Base-by-base conservation (phyloP, 2,888 invertebrate species). In the Ptilodon capucinus region DNA sequence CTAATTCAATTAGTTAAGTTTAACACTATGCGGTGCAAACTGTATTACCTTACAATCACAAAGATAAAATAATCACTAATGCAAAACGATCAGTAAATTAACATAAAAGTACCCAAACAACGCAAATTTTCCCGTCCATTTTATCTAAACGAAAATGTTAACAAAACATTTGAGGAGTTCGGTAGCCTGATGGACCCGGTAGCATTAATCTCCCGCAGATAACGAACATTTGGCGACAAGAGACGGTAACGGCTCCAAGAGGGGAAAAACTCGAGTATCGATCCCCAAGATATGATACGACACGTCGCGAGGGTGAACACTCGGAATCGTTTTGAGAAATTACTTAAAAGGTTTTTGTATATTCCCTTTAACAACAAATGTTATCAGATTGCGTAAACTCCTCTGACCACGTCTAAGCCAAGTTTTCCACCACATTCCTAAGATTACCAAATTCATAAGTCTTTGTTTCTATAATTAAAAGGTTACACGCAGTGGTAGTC, bases 261-360 rank as follows among this genome's bases (percentile, higher is more conserved):
- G 53, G 56, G 60, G 64, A 76, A 76, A 76, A 74, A 71, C 63
- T 75, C 64, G 64, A 76, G 75, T 71, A 79, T 80, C 79, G 79
- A 81, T 80, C 78, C 60, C 47, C 42, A 49, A 52, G 64, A 60
- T 52, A 57, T 73, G 71, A 71, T 72, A 71, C 67, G 72, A 77
- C 74, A 73, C 70, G 67, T 64, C 62, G 69, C 54, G 46, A 62
- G 51, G 44, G 54, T 58, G 44, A 48, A 46, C 46, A 50, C 55
- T 64, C 49, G 48, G 60, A 64, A 64, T 62, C 59, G 58, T 60
- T 56, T 40, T 32, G 43, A 46, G 46, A 56, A 57, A 60, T 57
- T 52, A 54, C 63, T 60, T 64, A 55, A 60, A 59, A 61, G 52
- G 1, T 4, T 32, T 28, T 11, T n/a, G n/a, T n/a, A n/a, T n/a